A percentile compares a stretch with the other conserved stretches of the same genome.
These are phyloP conservation scores for Hermodice carunculata DNA, from an alignment of 2,888 invertebrate genomes.

Conservation along the genomic window DNA sequence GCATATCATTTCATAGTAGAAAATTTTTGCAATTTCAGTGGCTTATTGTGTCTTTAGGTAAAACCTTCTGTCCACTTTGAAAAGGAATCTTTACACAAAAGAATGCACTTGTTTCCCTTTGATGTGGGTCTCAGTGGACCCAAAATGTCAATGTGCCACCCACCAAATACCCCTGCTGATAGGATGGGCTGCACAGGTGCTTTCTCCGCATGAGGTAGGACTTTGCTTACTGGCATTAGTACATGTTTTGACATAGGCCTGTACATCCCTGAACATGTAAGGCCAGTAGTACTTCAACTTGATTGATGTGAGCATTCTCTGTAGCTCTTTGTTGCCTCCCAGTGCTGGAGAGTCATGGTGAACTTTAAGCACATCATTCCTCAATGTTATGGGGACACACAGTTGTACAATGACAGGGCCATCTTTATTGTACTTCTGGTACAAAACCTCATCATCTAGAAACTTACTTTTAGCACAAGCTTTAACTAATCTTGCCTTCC, in stretches of 20 bases:
- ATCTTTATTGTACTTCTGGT: no score
- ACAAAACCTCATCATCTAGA: no score
- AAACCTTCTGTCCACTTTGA: background rate
- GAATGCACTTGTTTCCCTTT: background rate
- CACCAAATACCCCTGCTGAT: background rate
- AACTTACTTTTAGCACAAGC: no score
- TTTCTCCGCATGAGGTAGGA: background rate
- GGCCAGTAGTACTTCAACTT: background rate
- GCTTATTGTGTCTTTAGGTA: background rate
- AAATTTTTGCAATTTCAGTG: background rate
- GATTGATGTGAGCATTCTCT: background rate
- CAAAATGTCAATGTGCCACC: background rate
- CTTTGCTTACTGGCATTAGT: background rate
- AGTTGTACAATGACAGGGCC: no score
- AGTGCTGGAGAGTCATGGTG: background rate
- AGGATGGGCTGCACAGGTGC: background rate
- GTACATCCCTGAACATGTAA: slow-evolving; percentile 1
- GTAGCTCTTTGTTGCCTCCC: background rate
- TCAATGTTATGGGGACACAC: background rate
- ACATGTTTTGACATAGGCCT: background rate
- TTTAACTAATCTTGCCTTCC: no score
- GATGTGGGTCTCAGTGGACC: background rate
- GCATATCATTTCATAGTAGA: background rate
- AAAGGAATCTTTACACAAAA: background rate
- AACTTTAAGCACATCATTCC: background rate